phyloP scores from a whole-genome alignment of 37 sponge, comb jelly and placozoan species.

The Agelas oroides region DNA sequence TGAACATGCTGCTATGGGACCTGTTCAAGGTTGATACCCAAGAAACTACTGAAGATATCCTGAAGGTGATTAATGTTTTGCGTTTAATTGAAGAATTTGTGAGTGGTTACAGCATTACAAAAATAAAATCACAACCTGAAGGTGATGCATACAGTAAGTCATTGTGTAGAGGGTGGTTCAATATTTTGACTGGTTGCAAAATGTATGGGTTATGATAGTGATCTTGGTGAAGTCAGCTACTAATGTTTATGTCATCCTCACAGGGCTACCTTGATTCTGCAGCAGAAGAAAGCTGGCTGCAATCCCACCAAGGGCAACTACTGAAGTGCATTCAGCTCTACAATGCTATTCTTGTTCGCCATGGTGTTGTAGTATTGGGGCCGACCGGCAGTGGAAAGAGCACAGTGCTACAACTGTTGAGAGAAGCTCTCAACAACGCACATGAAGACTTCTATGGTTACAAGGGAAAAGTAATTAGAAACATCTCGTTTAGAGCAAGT shows the following conservation, averaged over 20 bases:
- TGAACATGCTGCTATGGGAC: slow-evolving; percentile 14
- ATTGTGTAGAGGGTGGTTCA: too few species aligned
- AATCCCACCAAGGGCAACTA: slow-evolving; percentile 35
- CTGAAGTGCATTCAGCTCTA: slow-evolving; percentile 70
- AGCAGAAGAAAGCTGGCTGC: background rate
- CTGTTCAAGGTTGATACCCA: slow-evolving; percentile 6
- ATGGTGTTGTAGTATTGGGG: slow-evolving; percentile 85
- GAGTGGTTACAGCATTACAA: too few species aligned
- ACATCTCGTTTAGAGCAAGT: background rate
- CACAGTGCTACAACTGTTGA: slow-evolving; percentile 54
- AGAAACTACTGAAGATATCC: too few species aligned
- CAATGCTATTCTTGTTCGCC: slow-evolving; percentile 65
- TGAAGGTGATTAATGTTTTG: background rate
- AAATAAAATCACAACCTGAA: too few species aligned
- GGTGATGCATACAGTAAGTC: too few species aligned
- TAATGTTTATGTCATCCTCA: background rate
- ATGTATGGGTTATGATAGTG: too few species aligned
- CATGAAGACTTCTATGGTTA: slow-evolving; percentile 29
- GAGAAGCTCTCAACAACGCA: slow-evolving; percentile 53
- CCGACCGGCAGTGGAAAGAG: slow-evolving; percentile 83
- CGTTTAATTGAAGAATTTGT: background rate
- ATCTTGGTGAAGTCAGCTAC: too few species aligned
- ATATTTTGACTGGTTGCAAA: too few species aligned
- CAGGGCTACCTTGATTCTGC: slow-evolving; percentile 30
- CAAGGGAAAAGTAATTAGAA: background rate